These are phyloP conservation scores for Steromphala cineraria DNA, from an alignment of 2,888 invertebrate species.

Conservation along the genomic window DNA sequence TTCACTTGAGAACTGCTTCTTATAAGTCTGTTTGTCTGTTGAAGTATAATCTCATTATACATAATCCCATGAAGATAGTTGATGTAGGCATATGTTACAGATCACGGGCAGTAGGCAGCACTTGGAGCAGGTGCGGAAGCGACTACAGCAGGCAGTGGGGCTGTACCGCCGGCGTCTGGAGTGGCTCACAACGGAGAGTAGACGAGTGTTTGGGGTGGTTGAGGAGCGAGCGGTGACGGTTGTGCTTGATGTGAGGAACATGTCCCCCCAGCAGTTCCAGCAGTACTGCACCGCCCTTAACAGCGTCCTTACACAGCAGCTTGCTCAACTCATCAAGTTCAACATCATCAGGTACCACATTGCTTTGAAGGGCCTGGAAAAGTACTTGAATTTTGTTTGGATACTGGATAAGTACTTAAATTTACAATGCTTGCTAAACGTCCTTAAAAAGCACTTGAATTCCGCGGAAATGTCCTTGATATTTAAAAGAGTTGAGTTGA, in stretches of 20 bases:
- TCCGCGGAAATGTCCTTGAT: no score
- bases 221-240: slow-evolving; percentile 70
- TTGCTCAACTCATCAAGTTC: slow-evolving; percentile 70
- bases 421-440: no score
- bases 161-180: slow-evolving; percentile 71
- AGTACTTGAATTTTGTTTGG: no score
- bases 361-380: no score
- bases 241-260: slow-evolving; percentile 72
- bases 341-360: slow-evolving; percentile 74
- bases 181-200: slow-evolving; percentile 74
- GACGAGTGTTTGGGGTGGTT: slow-evolving; percentile 74
- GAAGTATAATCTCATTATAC: no score
- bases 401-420: no score
- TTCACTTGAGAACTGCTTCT: no score
- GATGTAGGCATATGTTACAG: slow-evolving; percentile 43
- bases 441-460: no score
- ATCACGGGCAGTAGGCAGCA: slow-evolving; percentile 68
- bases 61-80: no score
- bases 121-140: slow-evolving; percentile 64
- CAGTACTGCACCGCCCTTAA: slow-evolving; percentile 71
- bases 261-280: slow-evolving; percentile 72
- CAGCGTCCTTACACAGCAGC: slow-evolving; percentile 71
- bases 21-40: no score
- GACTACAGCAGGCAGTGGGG: slow-evolving; percentile 65
- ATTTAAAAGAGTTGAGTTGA: no score